phyloP scores from a whole-genome alignment of 2,113 vertebrate species.

The Tenebrosternarchus preto region DNA sequence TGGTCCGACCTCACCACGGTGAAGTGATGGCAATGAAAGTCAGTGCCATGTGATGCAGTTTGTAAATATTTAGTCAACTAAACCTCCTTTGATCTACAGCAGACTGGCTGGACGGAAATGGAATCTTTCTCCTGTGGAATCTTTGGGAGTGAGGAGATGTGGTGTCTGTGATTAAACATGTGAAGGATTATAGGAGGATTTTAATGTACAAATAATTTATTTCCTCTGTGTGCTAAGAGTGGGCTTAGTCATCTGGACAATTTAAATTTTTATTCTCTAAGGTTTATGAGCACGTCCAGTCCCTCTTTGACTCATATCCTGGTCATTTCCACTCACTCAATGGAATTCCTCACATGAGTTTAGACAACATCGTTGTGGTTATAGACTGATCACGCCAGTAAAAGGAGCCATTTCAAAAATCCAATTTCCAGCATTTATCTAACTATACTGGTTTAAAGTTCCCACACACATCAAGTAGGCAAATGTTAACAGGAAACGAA shows the following conservation, averaged over 20 bases:
- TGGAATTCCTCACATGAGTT: constrained; percentile 8
- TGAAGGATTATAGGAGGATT: neutral
- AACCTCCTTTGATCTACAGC: constrained; percentile 12
- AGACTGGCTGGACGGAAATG: neutral
- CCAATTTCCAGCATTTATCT: constrained; percentile 4
- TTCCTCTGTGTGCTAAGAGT: neutral
- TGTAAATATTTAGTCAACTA: constrained; percentile 37
- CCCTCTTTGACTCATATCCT: constrained; percentile 63
- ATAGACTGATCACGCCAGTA: neutral
- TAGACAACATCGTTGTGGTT: neutral
- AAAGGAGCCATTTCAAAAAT: neutral
- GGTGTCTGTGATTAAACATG: constrained; percentile 2
- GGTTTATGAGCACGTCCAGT: constrained; percentile 29
- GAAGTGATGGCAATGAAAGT: constrained; percentile 37
- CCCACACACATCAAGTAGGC: constrained; percentile 21
- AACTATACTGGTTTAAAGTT: constrained; percentile 4
- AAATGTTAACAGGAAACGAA: constrained; percentile 43
- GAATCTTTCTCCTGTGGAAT: neutral
- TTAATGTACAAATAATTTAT: neutral
- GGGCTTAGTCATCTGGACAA: constrained; percentile 55
- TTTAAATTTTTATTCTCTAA: neutral
- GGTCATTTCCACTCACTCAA: constrained; percentile 26
- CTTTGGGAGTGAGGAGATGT: neutral
- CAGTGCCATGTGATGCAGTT: neutral
- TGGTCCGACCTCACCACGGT: constrained; percentile 31